These are phyloP conservation scores for Diachrysia chrysitis DNA, from an alignment of 2,888 invertebrate genomes.

Conservation along the genomic window DNA sequence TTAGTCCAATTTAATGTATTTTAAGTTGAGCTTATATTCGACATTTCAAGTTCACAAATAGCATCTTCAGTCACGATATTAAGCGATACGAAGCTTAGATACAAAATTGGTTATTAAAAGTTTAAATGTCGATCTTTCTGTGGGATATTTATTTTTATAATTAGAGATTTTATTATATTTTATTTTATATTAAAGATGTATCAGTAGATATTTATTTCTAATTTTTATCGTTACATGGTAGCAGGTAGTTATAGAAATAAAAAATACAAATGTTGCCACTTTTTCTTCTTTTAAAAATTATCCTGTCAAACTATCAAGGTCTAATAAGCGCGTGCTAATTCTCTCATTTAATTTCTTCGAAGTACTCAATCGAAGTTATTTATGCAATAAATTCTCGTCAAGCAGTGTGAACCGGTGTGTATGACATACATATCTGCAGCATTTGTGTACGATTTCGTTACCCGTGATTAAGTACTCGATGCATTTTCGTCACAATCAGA, in stretches of 20 bases:
- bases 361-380: constrained; percentile 33
- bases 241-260: not conserved
- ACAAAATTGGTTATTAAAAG: not conserved
- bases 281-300: not conserved
- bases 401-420: constrained; percentile 45
- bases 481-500: constrained; percentile 52
- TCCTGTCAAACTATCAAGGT: not conserved
- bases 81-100: not conserved
- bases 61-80: not conserved
- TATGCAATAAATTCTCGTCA: constrained; percentile 57
- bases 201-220: too few relatives aligned
- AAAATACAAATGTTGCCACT: not conserved
- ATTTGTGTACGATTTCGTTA: constrained; percentile 54
- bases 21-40: constrained; percentile 20
- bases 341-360: constrained; percentile 15
- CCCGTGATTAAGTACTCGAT: constrained; percentile 34
- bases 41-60: constrained; percentile 34
- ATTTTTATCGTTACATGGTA: too few relatives aligned
- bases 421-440: constrained; percentile 50
- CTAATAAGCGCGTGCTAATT: constrained; percentile 19
- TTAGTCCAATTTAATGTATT: constrained; percentile 22
- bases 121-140: not conserved
- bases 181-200: not conserved
- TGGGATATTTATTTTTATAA: not conserved
- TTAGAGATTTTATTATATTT: not conserved